Evolutionary conservation across 2,113 vertebrate genomes (phyloP), one percentile per base, ranked within the genome.

Genomic region (Gopherus flavomarginatus): DNA sequence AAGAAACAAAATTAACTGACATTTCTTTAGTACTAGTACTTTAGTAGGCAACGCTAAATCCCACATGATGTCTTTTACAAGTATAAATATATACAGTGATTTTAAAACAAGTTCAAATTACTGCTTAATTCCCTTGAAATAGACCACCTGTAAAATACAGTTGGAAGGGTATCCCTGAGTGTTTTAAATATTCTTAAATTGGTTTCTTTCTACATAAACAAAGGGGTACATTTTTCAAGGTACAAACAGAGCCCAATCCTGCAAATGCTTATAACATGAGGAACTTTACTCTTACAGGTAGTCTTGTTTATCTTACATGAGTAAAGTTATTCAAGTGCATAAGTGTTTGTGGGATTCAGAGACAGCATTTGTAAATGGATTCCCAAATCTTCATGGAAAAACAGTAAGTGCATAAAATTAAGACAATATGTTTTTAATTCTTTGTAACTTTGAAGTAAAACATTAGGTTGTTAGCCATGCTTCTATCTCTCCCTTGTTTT

Each of bases 401-500:
- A 87, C 26, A 26, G 44, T 11, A 88, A 54, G 88, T 49, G 80
- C 69, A 87, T 81, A 81, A 16, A 65, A 83, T 56, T 85, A 80
- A 86, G 52, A 85, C n/a, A 65, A 4, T 35, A 38, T 88, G 19
- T 92, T 59, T 96, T 85, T 65, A 52, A 59, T 54, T 83, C 56
- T 72, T 90, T 14, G 11, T 12, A 16, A 29, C 3, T 85, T 81
- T 56, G 29, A 38, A 47, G 81, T 65, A 65, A 62, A 85, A 44
- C 31, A 56, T 53, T 4, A 38, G 38, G 17, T 38, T 22, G 92
- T 5, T 84, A 99, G 97, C 99, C 99, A 99, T 0, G 0, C 0
- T 5, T 1, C 8, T 88, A 99, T 99, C 92, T 98, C 98, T 0
- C 97, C 16, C 94, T 96, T 96, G 79, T 99, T 99, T 11, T 31